Evolutionary conservation across 2,888 invertebrate species (phyloP), one percentile per base, ranked within the genome.

Genomic region (Platycheirus rosarum): DNA sequence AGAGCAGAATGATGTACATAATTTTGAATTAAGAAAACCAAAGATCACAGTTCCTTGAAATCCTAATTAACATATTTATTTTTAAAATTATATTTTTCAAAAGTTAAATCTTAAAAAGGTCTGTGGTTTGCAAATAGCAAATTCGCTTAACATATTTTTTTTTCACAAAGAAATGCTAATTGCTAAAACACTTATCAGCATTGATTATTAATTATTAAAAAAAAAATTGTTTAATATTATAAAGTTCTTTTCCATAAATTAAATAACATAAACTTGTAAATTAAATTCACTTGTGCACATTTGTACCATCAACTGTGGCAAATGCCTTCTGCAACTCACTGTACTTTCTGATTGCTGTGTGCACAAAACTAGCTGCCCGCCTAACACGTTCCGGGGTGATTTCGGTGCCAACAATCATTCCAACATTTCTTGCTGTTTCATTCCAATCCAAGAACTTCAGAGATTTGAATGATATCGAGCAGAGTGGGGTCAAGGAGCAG

Each of bases 401-500:
- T 85, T 88, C 90, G 3, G 87, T 87, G 23, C 87, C 89, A 9
- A 90, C 48, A 86, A 88, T 88, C 53, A 88, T 88, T 2, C 89
- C 88, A 57, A 90, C 86, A 71, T 80, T 77, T 13, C 87, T 87
- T 2, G 88, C 88, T 2, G 89, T 86, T 0, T 88, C 86, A 3
- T 86, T 86, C 2, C 86, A 85, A 11, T 87, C 85, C 9, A 90
- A 76, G 32, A 89, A 88, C 8, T 87, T 86, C 0, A 89, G 84
- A n/a, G 89, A 88, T 11, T 86, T 87, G 53, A 87, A 87, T 2
- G 91, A 90, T 66, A 93, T 91, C 9, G 91, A 91, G 85, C 94
- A 94, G 62, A 93, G 84, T 1, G 92, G 91, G 0, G 93, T 93
- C 3, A 93, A 87, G 4, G 91, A 91, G 86, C 93, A 94, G 0